Percentiles rank a stretch among this genome's conserved stretches.
Conservation (phyloP, 2,888 invertebrate species). For the Mimachlamys varia region DNA sequence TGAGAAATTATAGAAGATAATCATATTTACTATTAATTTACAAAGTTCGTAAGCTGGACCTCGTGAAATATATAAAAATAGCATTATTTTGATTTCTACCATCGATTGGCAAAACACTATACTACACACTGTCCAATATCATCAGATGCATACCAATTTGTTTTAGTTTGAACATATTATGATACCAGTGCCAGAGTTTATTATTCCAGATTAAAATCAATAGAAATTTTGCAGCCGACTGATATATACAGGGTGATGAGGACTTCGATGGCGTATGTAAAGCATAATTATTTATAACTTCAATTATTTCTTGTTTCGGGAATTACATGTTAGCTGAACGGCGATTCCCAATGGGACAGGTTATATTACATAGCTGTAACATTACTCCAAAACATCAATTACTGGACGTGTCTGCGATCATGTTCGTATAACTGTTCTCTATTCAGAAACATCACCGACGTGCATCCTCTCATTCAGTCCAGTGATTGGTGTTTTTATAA, state of each 20-base stretch:
- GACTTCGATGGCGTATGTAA: not conserved
- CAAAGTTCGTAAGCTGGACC: not conserved
- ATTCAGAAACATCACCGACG: not conserved
- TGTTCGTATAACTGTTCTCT: not conserved
- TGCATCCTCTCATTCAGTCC: not conserved
- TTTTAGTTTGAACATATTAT: not conserved
- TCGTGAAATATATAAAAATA: no score
- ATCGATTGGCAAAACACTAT: no score
- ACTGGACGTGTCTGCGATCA: not conserved
- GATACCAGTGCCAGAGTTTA: not conserved
- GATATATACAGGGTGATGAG: not conserved
- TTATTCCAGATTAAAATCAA: not conserved
- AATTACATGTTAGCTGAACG: not conserved
- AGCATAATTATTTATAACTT: not conserved
- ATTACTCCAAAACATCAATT: not conserved
- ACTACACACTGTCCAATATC: no score
- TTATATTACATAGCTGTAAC: not conserved
- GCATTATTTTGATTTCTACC: no score
- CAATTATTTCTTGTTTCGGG: not conserved
- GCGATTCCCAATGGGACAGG: not conserved
- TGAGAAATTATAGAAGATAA: no score
- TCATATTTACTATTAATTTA: not conserved
- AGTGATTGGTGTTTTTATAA: no score
- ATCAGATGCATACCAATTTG: no score
- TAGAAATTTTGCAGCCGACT: not conserved